Percentiles rank a stretch among this genome's conserved stretches.
phyloP scores from a whole-genome alignment of 2,888 invertebrate genomes.

The Nycteola revayana region DNA sequence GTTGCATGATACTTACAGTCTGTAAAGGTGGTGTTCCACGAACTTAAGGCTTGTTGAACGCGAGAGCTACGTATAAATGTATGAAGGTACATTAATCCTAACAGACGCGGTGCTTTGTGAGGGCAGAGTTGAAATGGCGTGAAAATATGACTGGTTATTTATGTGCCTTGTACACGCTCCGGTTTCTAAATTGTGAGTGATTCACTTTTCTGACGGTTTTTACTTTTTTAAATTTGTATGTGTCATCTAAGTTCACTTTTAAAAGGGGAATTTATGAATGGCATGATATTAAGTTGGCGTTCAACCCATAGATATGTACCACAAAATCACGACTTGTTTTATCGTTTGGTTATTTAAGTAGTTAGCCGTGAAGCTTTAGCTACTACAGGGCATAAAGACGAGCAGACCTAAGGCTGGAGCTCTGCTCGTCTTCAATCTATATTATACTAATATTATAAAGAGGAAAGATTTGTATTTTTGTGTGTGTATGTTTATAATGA shows the following conservation, averaged over 20 bases:
- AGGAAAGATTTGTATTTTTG: no score
- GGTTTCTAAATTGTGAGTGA: slow-evolving; percentile 25
- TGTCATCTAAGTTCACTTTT: slow-evolving; percentile 19
- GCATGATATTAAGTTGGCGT: no score
- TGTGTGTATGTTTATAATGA: no score
- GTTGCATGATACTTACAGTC: slow-evolving; percentile 15
- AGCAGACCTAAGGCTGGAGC: no score
- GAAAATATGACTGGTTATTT: slow-evolving; percentile 79
- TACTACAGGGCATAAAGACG: no score
- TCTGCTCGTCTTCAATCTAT: no score
- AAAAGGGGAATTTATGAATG: neutral
- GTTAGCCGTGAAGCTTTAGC: no score
- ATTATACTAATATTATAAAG: no score
- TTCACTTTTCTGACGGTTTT: slow-evolving; percentile 13
- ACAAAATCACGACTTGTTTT: no score
- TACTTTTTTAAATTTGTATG: slow-evolving; percentile 1
- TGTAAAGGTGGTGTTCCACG: slow-evolving; percentile 39
- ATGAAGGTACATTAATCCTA: slow-evolving; percentile 79
- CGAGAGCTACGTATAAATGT: slow-evolving; percentile 69
- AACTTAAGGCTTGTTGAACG: slow-evolving; percentile 49
- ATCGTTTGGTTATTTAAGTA: no score
- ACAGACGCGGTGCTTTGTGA: slow-evolving; percentile 75
- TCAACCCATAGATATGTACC: no score
- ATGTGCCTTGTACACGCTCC: slow-evolving; percentile 47
- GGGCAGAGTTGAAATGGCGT: slow-evolving; percentile 77